These are phyloP conservation scores for Chymomyza caudatula DNA, from an alignment of 2,888 invertebrate species.

Conservation along the genomic window DNA sequence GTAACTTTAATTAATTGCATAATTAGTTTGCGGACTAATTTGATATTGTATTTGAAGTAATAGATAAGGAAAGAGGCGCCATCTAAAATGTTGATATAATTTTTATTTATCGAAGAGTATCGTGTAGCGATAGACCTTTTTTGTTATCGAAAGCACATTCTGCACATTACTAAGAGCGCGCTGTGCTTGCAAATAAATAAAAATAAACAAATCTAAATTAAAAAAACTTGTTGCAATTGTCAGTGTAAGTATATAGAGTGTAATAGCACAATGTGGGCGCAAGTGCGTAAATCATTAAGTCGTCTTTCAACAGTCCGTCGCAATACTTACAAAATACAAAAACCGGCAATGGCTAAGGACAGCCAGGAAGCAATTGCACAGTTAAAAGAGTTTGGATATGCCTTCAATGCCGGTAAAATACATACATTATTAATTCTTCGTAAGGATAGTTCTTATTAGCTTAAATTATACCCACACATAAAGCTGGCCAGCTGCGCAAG, in stretches of 20 bases:
- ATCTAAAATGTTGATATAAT: too few species aligned
- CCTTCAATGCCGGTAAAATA: conserved; percentile 63
- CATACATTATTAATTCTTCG: neutral
- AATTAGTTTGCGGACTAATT: too few species aligned
- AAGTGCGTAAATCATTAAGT: neutral
- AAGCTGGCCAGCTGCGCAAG: conserved; percentile 84
- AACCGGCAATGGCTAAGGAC: conserved; percentile 18
- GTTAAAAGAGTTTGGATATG: conserved; percentile 58
- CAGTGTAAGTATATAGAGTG: neutral
- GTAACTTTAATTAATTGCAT: neutral
- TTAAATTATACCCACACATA: neutral
- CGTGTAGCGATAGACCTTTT: too few species aligned
- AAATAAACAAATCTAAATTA: neutral
- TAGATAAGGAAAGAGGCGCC: too few species aligned
- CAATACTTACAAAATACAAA: neutral
- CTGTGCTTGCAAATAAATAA: neutral
- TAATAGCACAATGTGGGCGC: neutral
- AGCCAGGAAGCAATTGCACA: conserved; percentile 41
- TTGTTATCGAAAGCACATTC: too few species aligned
- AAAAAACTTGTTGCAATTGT: neutral
- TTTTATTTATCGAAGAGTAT: too few species aligned
- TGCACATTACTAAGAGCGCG: neutral
- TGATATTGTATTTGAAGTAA: too few species aligned
- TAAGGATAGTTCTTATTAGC: neutral
- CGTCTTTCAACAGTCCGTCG: neutral